A percentile compares a stretch with the other conserved stretches of the same genome.
These are phyloP conservation scores for Bursaphelenchus okinawaensis DNA, from an alignment of 2,888 invertebrate genomes.

Conservation along the genomic window DNA sequence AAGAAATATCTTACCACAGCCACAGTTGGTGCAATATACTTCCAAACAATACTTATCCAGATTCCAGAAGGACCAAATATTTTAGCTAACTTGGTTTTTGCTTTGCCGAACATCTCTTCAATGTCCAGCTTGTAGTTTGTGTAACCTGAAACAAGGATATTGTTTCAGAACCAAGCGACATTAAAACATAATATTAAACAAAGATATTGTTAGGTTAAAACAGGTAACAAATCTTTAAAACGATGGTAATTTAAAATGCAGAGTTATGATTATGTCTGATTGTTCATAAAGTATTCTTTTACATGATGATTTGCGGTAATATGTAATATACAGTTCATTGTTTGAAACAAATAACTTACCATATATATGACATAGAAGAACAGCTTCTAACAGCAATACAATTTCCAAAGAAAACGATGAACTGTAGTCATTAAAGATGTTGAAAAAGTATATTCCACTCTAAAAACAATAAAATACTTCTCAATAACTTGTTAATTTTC, in stretches of 20 bases:
- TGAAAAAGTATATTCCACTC: slow-evolving; percentile 45
- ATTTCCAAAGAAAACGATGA: slow-evolving; percentile 37
- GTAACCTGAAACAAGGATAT: background rate
- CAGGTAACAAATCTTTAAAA: too few relatives aligned
- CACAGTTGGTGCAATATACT: background rate
- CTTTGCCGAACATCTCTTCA: slow-evolving; percentile 4
- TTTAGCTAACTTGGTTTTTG: background rate
- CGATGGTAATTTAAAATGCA: too few relatives aligned
- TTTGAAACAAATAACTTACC: too few relatives aligned
- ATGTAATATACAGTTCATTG: too few relatives aligned
- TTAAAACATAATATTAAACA: too few relatives aligned
- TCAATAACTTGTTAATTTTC: background rate
- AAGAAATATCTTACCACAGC: background rate
- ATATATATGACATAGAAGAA: slow-evolving; percentile 36
- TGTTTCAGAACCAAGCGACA: too few relatives aligned
- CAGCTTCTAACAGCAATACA: slow-evolving; percentile 28
- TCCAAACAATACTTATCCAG: background rate
- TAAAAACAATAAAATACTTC: slow-evolving; percentile 13
- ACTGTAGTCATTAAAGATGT: slow-evolving; percentile 43
- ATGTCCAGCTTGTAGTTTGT: slow-evolving; percentile 1
- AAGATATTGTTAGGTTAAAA: too few relatives aligned
- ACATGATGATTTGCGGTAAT: too few relatives aligned
- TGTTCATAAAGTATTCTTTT: too few relatives aligned
- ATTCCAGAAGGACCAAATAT: slow-evolving; percentile 7
- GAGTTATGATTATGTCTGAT: too few relatives aligned